Base-by-base conservation (phyloP, 1,140 invertebrate species). In the Helicorthomorpha holstii region DNA sequence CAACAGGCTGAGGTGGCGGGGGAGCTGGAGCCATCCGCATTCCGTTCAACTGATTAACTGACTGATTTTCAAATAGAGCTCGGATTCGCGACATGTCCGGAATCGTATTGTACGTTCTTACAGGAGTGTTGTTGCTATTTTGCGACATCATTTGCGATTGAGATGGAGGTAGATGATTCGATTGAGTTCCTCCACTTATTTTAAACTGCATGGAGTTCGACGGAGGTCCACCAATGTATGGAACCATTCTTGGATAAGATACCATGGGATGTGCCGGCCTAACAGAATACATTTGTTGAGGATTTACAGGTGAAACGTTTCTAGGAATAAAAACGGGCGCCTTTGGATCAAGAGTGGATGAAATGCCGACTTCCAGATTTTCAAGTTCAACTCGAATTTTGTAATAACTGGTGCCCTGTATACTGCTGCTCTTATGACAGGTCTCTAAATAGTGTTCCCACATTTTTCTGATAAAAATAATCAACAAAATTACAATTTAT, bases 361-460 rank as follows among this genome's bases (percentile, higher is more conserved):
- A 77, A 42, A 82, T 80, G 50, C 82, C 79, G 51, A 85, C 67
- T 60, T 86, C 80, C 2, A 82, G 75, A 22, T 76, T 76, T 54
- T 83, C 80, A 26, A 88, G 64, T 55, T 84, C 78, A 22, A 74
- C 72, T 44, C 77, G 69, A 2, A 89, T 61, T 24, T 77, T 73
- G 0, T 70, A 69, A 75, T 78, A 81, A 1, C 80, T 80, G 24
- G 85, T 79, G 1, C 85, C 85, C 59, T 77, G 77, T 1, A 89
- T 68, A 49, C 80, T 84, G n/a, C 79, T 76, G 54, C 82, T 78
- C 58, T 80, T 70, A 57, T 81, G 73, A 60, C 82, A 84, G 42
- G 79, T 77, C 48, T 80, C 74, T 43, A 90, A 74, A 60, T 85
- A 90, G 49, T 79, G 73, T 59, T 85, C 82, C 87, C 86, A 90